Conservation (phyloP, 1,140 invertebrate species). For the Cephus cinctus region DNA sequence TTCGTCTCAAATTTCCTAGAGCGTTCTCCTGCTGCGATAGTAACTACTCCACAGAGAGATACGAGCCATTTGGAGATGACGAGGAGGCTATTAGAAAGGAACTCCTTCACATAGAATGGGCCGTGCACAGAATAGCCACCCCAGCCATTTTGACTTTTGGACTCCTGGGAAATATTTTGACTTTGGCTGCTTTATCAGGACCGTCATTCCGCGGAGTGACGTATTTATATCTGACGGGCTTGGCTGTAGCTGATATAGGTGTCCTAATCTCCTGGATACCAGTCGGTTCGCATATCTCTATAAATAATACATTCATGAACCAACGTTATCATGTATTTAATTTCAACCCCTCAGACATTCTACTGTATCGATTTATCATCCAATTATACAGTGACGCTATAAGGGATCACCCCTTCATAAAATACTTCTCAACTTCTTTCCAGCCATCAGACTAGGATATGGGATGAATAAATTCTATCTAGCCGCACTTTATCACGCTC, state of each 20-base stretch:
- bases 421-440: too few relatives aligned
- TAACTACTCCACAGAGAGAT: neutral
- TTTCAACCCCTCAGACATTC: too few relatives aligned
- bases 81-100: neutral
- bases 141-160: conserved; percentile 44
- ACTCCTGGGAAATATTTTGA: conserved; percentile 48
- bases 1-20: neutral
- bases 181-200: conserved; percentile 44
- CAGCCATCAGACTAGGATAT: conserved; percentile 15
- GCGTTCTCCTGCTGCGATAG: neutral
- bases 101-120: conserved; percentile 12
- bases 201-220: conserved; percentile 47
- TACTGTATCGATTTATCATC: too few relatives aligned
- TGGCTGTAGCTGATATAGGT: conserved; percentile 45
- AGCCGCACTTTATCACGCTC: conserved; percentile 37
- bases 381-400: too few relatives aligned
- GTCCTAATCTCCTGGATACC: conserved; percentile 39
- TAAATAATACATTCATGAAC: too few relatives aligned
- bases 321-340: too few relatives aligned
- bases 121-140: conserved; percentile 40
- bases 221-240: conserved; percentile 45
- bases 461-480: conserved; percentile 19
- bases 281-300: too few relatives aligned
- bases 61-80: neutral
- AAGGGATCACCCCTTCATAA: too few relatives aligned